A percentile compares a stretch with the other conserved stretches of the same genome.
Conservation (phyloP, 2,888 invertebrate species). For the Caenorhabditis sp. region DNA sequence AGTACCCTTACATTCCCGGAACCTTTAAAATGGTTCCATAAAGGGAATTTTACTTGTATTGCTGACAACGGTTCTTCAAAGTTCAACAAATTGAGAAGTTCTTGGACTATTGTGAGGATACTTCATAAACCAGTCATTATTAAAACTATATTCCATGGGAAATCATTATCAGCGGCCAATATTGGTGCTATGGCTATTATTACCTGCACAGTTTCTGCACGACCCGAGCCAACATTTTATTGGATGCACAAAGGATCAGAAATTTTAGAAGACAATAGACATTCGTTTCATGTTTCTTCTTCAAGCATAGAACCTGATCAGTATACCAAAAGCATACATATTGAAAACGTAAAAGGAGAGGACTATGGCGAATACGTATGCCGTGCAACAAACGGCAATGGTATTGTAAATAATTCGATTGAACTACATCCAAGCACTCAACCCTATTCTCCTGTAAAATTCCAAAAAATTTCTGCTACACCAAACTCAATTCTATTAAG, state of each 20-base stretch:
- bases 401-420: slow-evolving; percentile 83
- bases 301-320: slow-evolving; percentile 70
- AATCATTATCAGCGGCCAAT: slow-evolving; percentile 77
- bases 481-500: slow-evolving; percentile 74
- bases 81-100: slow-evolving; percentile 32
- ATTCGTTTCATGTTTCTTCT: slow-evolving; percentile 65
- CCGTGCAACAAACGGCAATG: slow-evolving; percentile 90
- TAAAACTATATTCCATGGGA: slow-evolving; percentile 73
- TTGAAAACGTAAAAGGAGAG: slow-evolving; percentile 59
- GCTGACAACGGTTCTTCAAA: slow-evolving; percentile 89
- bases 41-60: slow-evolving; percentile 95
- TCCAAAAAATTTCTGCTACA: slow-evolving; percentile 69
- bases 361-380: slow-evolving; percentile 93
- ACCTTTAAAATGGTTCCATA: slow-evolving; percentile 90
- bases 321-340: slow-evolving; percentile 69
- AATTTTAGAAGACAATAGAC: slow-evolving; percentile 64
- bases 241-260: slow-evolving; percentile 74
- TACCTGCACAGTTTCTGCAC: slow-evolving; percentile 77
- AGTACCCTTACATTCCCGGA: slow-evolving; percentile 70
- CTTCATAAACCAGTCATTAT: slow-evolving; percentile 78
- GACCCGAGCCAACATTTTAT: slow-evolving; percentile 79
- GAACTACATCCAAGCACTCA: slow-evolving; percentile 71
- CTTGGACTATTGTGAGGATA: slow-evolving; percentile 73
- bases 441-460: slow-evolving; percentile 71
- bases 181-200: slow-evolving; percentile 65